Conservation (phyloP, 2,888 invertebrate genomes). For the Melinopterus prodromus region DNA sequence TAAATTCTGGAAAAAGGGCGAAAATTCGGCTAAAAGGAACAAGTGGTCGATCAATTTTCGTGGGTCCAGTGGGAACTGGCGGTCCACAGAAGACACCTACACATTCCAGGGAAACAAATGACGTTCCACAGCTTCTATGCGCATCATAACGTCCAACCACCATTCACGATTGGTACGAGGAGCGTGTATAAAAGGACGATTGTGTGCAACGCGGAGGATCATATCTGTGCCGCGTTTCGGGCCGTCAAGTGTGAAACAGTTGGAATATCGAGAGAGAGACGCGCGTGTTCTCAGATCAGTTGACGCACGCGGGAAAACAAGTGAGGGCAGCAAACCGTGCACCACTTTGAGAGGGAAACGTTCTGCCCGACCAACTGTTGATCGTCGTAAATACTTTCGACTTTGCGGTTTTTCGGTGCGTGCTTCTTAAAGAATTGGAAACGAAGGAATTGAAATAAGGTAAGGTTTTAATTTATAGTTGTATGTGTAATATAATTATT, state of each 20-base stretch:
- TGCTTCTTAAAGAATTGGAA: background rate
- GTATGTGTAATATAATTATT: no score
- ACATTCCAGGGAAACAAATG: constrained; percentile 31
- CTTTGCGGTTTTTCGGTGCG: background rate
- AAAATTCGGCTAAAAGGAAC: background rate
- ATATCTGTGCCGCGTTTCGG: constrained; percentile 33
- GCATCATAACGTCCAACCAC: constrained; percentile 31
- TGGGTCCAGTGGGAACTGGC: background rate
- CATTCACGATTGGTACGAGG: constrained; percentile 14
- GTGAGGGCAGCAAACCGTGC: background rate
- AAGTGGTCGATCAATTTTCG: background rate
- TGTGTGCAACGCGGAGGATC: constrained; percentile 29
- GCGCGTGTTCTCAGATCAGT: background rate
- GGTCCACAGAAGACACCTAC: constrained; percentile 21
- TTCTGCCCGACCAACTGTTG: background rate
- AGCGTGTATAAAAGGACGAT: constrained; percentile 34
- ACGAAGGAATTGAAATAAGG: background rate
- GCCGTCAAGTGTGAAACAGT: constrained; percentile 13
- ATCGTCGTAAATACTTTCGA: background rate
- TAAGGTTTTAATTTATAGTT: background rate
- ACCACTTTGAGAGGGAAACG: background rate
- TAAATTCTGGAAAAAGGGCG: background rate
- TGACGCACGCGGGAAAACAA: background rate
- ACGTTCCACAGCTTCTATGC: constrained; percentile 35
- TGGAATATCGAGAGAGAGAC: background rate